Evolutionary conservation across 2,797 vertebrate genomes (phyloP).

Genomic region (Tapirus indicus): DNA sequence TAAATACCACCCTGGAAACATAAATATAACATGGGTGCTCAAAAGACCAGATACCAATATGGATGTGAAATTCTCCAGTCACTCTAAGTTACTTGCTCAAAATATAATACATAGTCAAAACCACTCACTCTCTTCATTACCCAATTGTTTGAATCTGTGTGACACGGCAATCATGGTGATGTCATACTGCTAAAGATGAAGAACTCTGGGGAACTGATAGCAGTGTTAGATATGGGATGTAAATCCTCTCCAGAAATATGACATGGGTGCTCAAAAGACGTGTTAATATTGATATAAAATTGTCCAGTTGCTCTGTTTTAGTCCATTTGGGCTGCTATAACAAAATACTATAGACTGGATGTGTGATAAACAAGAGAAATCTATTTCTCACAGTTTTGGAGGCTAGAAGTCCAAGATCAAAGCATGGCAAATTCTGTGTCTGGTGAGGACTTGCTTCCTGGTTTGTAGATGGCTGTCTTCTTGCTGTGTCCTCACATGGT

Average conservation of each 20-base stretch:
- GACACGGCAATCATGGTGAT: accelerated
- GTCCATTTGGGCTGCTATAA: no score
- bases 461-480: no score
- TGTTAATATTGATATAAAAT: no score
- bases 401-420: no score
- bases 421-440: no score
- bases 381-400: no score
- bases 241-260: not conserved
- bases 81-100: not conserved
- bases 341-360: no score
- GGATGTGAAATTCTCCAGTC: not conserved
- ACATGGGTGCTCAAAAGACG: not conserved
- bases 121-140: no score
- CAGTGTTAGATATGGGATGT: not conserved
- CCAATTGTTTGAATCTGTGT: not conserved
- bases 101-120: not conserved
- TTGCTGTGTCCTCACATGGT: no score
- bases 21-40: not conserved
- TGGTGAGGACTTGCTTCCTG: no score
- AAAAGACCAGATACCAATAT: not conserved
- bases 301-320: not conserved
- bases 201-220: not conserved
- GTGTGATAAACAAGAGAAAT: no score
- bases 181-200: not conserved
- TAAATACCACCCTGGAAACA: no score